These are phyloP conservation scores for Leptatherina wallacei DNA, from an alignment of 2,797 vertebrate species.

Conservation along the genomic window DNA sequence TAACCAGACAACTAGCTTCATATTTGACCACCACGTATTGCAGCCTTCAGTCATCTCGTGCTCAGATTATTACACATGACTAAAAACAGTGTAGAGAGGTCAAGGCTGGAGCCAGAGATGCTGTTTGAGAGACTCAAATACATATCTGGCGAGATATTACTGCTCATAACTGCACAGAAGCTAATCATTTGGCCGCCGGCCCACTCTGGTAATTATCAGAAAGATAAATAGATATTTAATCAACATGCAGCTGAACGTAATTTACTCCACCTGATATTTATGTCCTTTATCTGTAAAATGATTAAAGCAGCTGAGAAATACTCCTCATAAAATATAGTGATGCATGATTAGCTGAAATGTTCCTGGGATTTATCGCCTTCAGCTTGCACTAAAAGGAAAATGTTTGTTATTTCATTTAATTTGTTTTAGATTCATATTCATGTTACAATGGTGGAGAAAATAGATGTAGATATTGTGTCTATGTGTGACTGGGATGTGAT, in stretches of 20 bases:
- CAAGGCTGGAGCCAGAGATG: constrained; percentile 21
- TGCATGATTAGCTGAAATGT: neutral
- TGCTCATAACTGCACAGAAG: constrained; percentile 55
- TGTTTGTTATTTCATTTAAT: neutral
- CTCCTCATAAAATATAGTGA: neutral
- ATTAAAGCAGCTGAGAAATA: constrained; percentile 13
- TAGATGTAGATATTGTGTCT: no score
- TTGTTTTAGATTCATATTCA: no score
- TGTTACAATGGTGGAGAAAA: no score
- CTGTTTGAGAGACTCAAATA: constrained; percentile 7
- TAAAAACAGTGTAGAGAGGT: constrained; percentile 7
- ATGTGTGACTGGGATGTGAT: no score
- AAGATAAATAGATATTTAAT: constrained; percentile 30
- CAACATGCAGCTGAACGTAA: constrained; percentile 6
- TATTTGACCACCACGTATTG: neutral
- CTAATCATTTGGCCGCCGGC: neutral
- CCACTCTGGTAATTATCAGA: constrained; percentile 11
- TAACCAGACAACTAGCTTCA: constrained; percentile 35
- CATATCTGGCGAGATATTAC: neutral
- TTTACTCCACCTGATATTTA: constrained; percentile 6
- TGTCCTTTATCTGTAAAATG: constrained; percentile 33
- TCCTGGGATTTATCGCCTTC: neutral
- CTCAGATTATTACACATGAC: neutral
- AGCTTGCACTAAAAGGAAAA: neutral
- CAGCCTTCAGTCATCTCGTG: neutral